These are phyloP conservation scores for Zosterops japonicus DNA, from an alignment of 2,113 vertebrate species.

Conservation along the genomic window DNA sequence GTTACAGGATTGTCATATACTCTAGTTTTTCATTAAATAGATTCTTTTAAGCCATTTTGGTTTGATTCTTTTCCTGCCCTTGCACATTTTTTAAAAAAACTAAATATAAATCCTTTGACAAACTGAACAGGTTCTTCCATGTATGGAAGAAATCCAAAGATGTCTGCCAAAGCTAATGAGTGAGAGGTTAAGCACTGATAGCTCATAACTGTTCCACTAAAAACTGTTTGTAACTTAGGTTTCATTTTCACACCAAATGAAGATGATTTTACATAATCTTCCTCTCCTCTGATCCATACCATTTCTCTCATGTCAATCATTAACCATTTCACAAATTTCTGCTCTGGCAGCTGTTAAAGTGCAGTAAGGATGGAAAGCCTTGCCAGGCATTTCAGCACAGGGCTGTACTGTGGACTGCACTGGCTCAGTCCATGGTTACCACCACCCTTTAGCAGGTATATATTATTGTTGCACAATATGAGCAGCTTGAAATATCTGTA, in stretches of 20 bases:
- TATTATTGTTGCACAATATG: background rate
- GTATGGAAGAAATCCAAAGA: background rate
- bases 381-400: background rate
- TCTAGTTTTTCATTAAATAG: background rate
- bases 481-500: background rate
- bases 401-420: background rate
- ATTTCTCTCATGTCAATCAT: background rate
- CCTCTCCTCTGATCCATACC: background rate
- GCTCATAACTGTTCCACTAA: background rate
- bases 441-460: background rate
- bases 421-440: background rate
- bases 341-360: background rate
- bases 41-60: background rate
- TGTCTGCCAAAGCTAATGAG: background rate
- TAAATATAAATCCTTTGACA: background rate
- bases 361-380: background rate
- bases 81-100: background rate
- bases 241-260: background rate
- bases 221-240: background rate
- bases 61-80: background rate
- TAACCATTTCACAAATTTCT: background rate
- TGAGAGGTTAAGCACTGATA: background rate
- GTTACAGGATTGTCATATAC: rapidly evolving
- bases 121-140: background rate
- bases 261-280: background rate